Conservation (phyloP, 1,140 invertebrate species). For the Mamestra configurata region DNA sequence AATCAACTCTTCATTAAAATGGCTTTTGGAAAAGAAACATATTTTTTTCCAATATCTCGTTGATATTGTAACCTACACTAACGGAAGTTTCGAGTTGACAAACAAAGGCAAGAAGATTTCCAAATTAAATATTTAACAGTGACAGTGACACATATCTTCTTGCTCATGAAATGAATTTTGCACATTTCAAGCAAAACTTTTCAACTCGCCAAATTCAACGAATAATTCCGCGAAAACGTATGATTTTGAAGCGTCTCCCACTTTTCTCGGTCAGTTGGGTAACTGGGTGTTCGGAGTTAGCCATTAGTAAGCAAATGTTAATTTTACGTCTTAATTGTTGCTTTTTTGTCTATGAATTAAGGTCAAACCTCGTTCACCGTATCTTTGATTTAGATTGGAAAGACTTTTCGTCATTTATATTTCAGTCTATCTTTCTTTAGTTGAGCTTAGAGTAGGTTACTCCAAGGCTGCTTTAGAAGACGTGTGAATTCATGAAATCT, state of each 20-base stretch:
- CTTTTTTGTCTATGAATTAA: slow-evolving; percentile 20
- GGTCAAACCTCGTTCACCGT: slow-evolving; percentile 20
- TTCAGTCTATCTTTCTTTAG: too few relatives aligned
- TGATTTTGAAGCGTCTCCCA: slow-evolving; percentile 22
- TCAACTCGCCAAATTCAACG: neutral
- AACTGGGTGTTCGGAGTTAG: slow-evolving; percentile 40
- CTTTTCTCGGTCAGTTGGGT: slow-evolving; percentile 53
- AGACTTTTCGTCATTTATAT: neutral
- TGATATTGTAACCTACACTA: too few relatives aligned
- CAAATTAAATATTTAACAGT: too few relatives aligned
- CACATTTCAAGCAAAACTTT: neutral
- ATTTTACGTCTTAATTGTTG: slow-evolving; percentile 39
- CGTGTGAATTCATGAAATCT: neutral
- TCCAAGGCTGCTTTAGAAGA: too few relatives aligned
- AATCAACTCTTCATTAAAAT: too few relatives aligned
- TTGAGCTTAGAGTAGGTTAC: too few relatives aligned
- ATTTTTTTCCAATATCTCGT: too few relatives aligned
- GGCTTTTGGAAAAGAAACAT: too few relatives aligned
- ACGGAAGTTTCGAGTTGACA: too few relatives aligned
- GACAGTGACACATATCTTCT: too few relatives aligned
- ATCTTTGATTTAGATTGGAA: neutral
- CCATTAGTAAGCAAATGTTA: slow-evolving; percentile 38
- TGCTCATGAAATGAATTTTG: too few relatives aligned
- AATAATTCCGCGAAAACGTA: slow-evolving; percentile 5
- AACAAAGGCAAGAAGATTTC: too few relatives aligned